Evolutionary conservation across 1,140 invertebrate species (phyloP).

Genomic region (Eufriesea mexicana): DNA sequence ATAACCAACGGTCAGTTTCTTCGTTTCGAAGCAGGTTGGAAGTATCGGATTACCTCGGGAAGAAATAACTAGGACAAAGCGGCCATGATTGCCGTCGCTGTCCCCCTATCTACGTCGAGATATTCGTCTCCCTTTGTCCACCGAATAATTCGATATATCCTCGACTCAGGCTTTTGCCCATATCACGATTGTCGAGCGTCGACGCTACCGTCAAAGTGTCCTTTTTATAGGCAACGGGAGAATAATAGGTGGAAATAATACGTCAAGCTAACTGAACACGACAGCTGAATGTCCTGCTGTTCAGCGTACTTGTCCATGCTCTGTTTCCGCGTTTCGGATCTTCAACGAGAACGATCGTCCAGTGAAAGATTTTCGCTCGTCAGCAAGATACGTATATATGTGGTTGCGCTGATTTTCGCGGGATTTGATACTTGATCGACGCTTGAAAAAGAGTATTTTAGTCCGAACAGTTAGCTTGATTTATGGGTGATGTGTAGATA

Average conservation of each 20-base stretch:
- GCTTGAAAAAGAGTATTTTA: no score
- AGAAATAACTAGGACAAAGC: not conserved
- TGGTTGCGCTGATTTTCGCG: no score
- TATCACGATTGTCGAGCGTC: conserved; percentile 33
- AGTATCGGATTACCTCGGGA: not conserved
- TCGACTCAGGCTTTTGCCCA: conserved; percentile 8
- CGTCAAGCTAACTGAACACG: conserved; percentile 67
- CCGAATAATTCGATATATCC: conserved; percentile 47
- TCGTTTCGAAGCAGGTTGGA: not conserved
- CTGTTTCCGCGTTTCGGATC: not conserved
- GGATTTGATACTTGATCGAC: no score
- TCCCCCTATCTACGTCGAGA: not conserved
- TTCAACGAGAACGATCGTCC: not conserved
- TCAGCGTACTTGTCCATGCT: not conserved
- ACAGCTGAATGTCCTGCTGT: conserved; percentile 67
- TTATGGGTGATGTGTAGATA: no score
- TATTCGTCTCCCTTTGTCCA: conserved; percentile 21
- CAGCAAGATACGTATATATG: no score
- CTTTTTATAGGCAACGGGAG: conserved; percentile 23
- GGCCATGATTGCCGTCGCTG: not conserved
- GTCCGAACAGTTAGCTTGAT: no score
- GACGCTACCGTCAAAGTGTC: conserved; percentile 20
- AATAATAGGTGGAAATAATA: conserved; percentile 74
- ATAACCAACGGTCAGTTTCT: not conserved
- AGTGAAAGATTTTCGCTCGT: not conserved